Conservation (phyloP, 2,113 vertebrate species). For the Gadus chalcogrammus region DNA sequence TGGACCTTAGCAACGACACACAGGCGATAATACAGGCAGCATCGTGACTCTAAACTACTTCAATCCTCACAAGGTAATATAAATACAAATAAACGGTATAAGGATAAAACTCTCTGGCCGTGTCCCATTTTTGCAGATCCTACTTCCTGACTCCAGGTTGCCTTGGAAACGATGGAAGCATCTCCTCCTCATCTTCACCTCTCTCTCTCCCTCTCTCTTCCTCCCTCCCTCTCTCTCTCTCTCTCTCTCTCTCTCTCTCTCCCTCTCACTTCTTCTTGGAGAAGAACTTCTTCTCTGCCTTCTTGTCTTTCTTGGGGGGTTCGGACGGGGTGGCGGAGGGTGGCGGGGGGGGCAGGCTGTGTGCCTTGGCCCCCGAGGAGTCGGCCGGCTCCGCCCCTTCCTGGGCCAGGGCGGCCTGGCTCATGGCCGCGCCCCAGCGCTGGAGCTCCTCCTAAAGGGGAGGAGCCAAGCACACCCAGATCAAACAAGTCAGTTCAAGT, state of each 20-base stretch:
- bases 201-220: slow-evolving; percentile 86
- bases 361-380: slow-evolving; percentile 74
- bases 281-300: slow-evolving; percentile 83
- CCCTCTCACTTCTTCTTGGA: slow-evolving; percentile 87
- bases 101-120: slow-evolving; percentile 52
- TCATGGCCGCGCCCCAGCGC: slow-evolving; percentile 84
- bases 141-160: slow-evolving; percentile 41
- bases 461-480: background rate
- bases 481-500: no score
- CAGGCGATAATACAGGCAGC: slow-evolving; percentile 68
- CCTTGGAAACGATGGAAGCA: slow-evolving; percentile 23
- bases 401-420: slow-evolving; percentile 76
- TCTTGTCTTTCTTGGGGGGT: slow-evolving; percentile 86
- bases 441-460: slow-evolving; percentile 85
- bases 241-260: slow-evolving; percentile 82
- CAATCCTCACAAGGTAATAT: slow-evolving; percentile 60
- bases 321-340: slow-evolving; percentile 69
- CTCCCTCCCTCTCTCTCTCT: slow-evolving; percentile 79
- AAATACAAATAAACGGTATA: slow-evolving; percentile 46
- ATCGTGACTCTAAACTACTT: slow-evolving; percentile 55
- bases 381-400: slow-evolving; percentile 74
- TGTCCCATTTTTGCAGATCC: slow-evolving; percentile 51
- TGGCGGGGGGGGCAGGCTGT: slow-evolving; percentile 80
- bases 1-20: slow-evolving; percentile 49
- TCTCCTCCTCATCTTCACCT: background rate